Conservation (phyloP, 2,113 vertebrate species). For the Urocolius indicus region DNA sequence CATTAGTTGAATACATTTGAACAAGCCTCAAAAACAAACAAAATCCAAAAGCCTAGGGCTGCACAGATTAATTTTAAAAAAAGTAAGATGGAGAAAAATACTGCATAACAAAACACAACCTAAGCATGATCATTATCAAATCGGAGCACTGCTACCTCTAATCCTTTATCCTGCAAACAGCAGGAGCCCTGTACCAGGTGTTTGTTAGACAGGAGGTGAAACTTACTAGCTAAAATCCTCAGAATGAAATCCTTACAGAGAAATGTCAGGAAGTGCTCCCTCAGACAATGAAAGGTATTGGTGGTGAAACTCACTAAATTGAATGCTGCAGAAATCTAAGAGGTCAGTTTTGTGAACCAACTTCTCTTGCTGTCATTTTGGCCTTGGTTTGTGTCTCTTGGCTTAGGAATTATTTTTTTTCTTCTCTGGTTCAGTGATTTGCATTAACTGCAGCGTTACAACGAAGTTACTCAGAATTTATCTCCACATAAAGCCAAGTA, state of each 20-base stretch:
- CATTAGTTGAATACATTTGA: not conserved
- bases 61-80: not conserved
- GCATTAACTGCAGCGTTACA: not conserved
- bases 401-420: not conserved
- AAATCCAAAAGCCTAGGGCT: not conserved
- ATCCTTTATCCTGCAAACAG: not conserved
- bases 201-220: not conserved
- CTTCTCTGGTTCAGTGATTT: not conserved
- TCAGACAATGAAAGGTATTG: not conserved
- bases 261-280: not conserved
- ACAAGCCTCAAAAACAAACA: not conserved
- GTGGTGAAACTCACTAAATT: not conserved
- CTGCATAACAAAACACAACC: not conserved
- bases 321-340: not conserved
- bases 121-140: not conserved
- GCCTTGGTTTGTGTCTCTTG: not conserved
- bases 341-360: not conserved
- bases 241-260: not conserved
- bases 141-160: not conserved
- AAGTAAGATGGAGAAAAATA: not conserved
- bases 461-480: slow-evolving; percentile 27
- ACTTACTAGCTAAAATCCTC: slow-evolving; percentile 16
- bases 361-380: not conserved
- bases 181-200: not conserved
- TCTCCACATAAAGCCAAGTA: not conserved